phyloP scores from a whole-genome alignment of 2,797 vertebrate species.

The Anguilla pacifica region DNA sequence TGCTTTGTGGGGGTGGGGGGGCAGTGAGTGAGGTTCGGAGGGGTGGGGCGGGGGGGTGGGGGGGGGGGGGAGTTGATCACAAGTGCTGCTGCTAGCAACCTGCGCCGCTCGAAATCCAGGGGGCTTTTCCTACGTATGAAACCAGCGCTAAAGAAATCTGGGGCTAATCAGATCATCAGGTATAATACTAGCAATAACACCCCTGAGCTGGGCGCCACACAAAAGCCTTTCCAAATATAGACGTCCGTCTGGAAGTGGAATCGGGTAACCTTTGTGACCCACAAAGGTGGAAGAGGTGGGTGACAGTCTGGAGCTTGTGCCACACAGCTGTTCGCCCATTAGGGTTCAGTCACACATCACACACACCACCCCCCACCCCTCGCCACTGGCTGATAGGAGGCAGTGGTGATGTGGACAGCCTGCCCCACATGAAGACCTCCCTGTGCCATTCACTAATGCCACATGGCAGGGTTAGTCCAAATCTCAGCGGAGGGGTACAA shows the following conservation, averaged over 20 bases:
- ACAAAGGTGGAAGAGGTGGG: not conserved
- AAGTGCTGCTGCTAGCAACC: not conserved
- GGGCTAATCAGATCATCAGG: conserved; percentile 5
- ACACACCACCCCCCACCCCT: not conserved
- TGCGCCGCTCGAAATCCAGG: not conserved
- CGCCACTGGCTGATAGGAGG: not conserved
- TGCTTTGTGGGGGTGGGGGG: not conserved
- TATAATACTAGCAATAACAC: not conserved
- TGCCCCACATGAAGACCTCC: not conserved
- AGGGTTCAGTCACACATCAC: not conserved
- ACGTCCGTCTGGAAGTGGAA: not conserved
- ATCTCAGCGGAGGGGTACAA: not conserved
- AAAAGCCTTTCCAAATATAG: conserved; percentile 1
- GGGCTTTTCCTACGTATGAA: not conserved
- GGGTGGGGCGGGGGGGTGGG: not conserved
- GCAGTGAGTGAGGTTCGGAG: not conserved
- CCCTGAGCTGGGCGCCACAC: not conserved
- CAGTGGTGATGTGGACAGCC: not conserved
- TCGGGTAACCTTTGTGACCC: not conserved
- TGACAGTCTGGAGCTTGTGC: not conserved
- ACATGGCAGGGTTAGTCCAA: not conserved
- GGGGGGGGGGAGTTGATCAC: not conserved
- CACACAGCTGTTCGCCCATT: not conserved
- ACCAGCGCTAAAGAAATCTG: conserved; percentile 13
- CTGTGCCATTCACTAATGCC: not conserved